phyloP scores from a whole-genome alignment of 2,888 invertebrate species.

The Pardosa pseudoannulata region DNA sequence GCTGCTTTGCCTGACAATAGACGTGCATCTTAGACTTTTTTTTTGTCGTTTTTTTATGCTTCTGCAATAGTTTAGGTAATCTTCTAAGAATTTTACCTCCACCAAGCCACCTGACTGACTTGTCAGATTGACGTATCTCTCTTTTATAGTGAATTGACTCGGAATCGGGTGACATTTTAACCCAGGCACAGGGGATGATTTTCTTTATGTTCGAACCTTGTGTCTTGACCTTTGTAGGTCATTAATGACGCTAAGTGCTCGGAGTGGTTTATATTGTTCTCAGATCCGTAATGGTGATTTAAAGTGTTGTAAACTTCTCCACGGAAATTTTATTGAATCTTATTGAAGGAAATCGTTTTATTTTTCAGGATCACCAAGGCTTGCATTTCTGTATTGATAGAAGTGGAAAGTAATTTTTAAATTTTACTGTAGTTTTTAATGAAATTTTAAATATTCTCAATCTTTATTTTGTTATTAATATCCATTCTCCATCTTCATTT shows the following conservation, averaged over 20 bases:
- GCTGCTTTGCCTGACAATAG: conserved; percentile 1
- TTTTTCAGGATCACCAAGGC: too few relatives aligned
- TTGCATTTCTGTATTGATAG: too few relatives aligned
- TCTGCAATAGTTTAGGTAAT: conserved; percentile 5
- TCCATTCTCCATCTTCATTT: too few relatives aligned
- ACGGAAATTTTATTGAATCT: not conserved
- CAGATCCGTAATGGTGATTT: not conserved
- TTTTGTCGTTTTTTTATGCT: not conserved
- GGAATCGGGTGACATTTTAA: conserved; percentile 56
- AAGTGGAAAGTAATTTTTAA: too few relatives aligned
- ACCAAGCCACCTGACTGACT: not conserved
- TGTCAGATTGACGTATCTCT: conserved; percentile 43
- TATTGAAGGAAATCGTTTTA: too few relatives aligned
- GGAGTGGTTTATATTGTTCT: not conserved
- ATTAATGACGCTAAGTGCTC: not conserved
- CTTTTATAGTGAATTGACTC: conserved; percentile 9
- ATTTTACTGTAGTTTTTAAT: too few relatives aligned
- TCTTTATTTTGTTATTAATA: too few relatives aligned
- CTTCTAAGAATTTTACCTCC: not conserved
- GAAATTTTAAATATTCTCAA: too few relatives aligned
- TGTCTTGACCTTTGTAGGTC: not conserved
- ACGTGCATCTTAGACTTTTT: not conserved
- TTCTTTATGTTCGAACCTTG: not conserved
- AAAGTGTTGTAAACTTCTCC: not conserved
- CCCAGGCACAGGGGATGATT: not conserved